Evolutionary conservation across 1,140 invertebrate genomes (phyloP), one percentile per base, ranked within the genome.

Genomic region (Carposina sasakii): DNA sequence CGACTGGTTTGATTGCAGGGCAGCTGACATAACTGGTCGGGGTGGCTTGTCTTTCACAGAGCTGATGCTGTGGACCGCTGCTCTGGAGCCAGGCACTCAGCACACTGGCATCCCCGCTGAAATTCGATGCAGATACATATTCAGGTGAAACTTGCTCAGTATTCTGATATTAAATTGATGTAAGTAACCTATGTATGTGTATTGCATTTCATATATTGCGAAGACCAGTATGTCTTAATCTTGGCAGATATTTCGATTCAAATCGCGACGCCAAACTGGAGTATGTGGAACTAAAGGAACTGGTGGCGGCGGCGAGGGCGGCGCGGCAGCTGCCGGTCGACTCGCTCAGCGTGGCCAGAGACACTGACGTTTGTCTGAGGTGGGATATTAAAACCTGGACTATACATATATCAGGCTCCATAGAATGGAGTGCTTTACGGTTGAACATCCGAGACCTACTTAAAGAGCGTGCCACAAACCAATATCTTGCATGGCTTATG

Each of bases 101-200:
- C 84, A 86, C 49, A 71, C 54, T 20, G 85, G 85, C 2, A 16
- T 58, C 4, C 57, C 74, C 0, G 83, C 76, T 1, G 82, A 86
- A 48, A 63, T 85, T 23, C 61, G 86, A 23, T 81, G 81, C 51
- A 60, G 69, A 52, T 87, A 83, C 50, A 86, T 87, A 23, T 87
- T 86, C 51, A 79, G 79, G 79, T 77, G 52, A 20, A 30, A 24
- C n/a, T n/a, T n/a, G n/a, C n/a, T n/a, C n/a, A n/a, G n/a, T n/a
- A n/a, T n/a, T n/a, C n/a, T n/a, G n/a, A n/a, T n/a, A n/a, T n/a
- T n/a, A n/a, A n/a, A n/a, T n/a, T n/a, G n/a, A n/a, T n/a, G n/a
- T n/a, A n/a, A n/a, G n/a, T n/a, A n/a, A n/a, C n/a, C n/a, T n/a
- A n/a, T n/a, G n/a, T n/a, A n/a, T n/a, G n/a, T n/a, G n/a, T n/a